These are phyloP conservation scores for Lerista edwardsae DNA, from an alignment of 2,797 vertebrate genomes.

Conservation along the genomic window DNA sequence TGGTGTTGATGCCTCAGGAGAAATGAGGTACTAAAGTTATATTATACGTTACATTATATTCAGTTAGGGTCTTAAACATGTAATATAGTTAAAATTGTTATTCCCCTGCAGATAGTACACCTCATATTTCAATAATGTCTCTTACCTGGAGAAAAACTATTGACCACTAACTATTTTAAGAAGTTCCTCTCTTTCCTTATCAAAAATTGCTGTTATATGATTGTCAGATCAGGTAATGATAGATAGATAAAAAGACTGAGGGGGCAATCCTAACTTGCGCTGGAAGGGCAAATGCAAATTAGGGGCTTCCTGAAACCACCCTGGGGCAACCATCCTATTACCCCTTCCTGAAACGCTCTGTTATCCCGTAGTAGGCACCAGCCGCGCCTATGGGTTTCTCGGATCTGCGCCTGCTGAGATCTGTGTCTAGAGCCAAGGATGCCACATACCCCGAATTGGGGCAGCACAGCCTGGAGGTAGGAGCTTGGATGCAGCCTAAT, in stretches of 20 bases:
- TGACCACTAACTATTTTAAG: constrained; percentile 8
- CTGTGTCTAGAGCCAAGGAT: too few relatives aligned
- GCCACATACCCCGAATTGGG: too few relatives aligned
- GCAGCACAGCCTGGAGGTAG: too few relatives aligned
- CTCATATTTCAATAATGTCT: constrained; percentile 59
- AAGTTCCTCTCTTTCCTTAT: constrained; percentile 2
- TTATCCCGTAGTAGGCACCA: too few relatives aligned
- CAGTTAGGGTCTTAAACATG: constrained; percentile 73
- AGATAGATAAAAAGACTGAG: not conserved
- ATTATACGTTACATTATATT: constrained; percentile 63
- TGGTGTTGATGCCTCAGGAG: constrained; percentile 75
- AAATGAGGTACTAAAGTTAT: constrained; percentile 76
- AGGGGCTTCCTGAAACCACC: too few relatives aligned
- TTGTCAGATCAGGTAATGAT: not conserved
- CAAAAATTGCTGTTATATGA: not conserved
- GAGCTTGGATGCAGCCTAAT: too few relatives aligned
- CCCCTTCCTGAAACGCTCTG: too few relatives aligned
- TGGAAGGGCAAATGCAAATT: too few relatives aligned
- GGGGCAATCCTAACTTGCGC: too few relatives aligned
- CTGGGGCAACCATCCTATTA: too few relatives aligned
- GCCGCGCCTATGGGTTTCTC: too few relatives aligned
- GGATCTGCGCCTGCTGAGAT: too few relatives aligned
- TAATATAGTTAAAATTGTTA: constrained; percentile 73
- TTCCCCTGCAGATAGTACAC: constrained; percentile 58
- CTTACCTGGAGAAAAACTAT: constrained; percentile 17